phyloP scores from a whole-genome alignment of 2,797 vertebrate species.

The Erpetoichthys calabaricus region DNA sequence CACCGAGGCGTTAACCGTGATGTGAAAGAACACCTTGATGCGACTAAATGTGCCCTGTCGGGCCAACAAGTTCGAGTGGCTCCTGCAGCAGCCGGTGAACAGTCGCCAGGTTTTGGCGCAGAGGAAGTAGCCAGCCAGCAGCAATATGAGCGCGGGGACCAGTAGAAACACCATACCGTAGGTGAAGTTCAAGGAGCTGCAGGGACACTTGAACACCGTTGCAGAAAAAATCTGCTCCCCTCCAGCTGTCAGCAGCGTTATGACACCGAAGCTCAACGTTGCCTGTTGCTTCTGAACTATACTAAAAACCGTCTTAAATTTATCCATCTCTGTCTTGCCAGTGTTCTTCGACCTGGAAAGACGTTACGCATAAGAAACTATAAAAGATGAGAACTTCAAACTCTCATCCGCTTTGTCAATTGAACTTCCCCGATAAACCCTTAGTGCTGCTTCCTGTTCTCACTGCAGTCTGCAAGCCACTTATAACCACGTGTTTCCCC shows the following conservation, averaged over 20 bases:
- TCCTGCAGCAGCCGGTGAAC: constrained; percentile 38
- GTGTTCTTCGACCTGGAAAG: too few species aligned
- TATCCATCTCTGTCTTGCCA: constrained; percentile 34
- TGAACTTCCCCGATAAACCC: too few species aligned
- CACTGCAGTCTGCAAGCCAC: too few species aligned
- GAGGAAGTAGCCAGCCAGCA: constrained; percentile 43
- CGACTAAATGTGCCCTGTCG: constrained; percentile 9
- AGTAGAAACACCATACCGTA: constrained; percentile 57
- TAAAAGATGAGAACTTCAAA: too few species aligned
- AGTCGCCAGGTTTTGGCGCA: constrained; percentile 37
- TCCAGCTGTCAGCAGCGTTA: constrained; percentile 47
- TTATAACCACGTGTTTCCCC: too few species aligned
- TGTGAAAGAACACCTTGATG: constrained; percentile 11
- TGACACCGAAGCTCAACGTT: constrained; percentile 30
- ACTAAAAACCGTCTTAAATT: constrained; percentile 20
- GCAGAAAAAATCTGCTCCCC: constrained; percentile 51
- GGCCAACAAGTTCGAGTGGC: constrained; percentile 1
- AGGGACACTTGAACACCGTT: constrained; percentile 54
- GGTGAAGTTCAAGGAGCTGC: constrained; percentile 38
- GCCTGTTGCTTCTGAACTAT: constrained; percentile 26
- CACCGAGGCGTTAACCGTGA: constrained; percentile 24
- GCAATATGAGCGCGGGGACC: constrained; percentile 50
- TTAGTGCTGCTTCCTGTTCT: too few species aligned
- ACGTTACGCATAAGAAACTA: too few species aligned
- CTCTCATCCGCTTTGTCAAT: too few species aligned